Evolutionary conservation across 2,113 vertebrate species (phyloP), one percentile per base, ranked within the genome.

Genomic region (Empidonax traillii): DNA sequence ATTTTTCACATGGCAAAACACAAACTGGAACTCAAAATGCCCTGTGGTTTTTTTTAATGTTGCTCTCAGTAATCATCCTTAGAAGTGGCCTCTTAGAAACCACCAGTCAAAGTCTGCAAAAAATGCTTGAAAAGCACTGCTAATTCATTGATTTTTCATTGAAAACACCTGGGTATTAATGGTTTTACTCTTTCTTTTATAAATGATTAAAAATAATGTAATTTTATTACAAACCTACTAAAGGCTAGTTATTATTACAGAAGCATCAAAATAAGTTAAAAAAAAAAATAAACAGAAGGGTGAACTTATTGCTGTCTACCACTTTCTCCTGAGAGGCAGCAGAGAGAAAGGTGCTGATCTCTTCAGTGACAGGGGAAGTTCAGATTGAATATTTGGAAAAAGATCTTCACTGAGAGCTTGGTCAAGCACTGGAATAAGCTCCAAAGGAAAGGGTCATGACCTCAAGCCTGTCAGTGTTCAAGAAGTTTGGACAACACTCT

Each of bases 151-250:
- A 69, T 23, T 76, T 58, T 84, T 68, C 1, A 2, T 63, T 89
- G 44, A 49, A 87, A 87, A 12, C 0, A 22, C 21, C 6, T n/a
- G 11, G 44, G 24, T 35, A 53, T 11, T 91, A 5, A 12, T 41
- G 6, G 0, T 30, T 88, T 84, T 58, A 27, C 31, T 47, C 4
- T 73, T 56, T 11, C 7, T 37, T 46, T 83, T 59, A 8, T 28
- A n/a, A 1, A 1, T 16, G 8, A 59, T 39, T 59, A 5, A 30
- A 39, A 18, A 31, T 16, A 3, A 5, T 10, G 47, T 18, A 2
- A 3, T 12, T 22, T 43, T 51, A 51, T 82, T 49, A 4, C 4
- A 53, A 46, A 20, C 25, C 15, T 78, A 17, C 6, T 39, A 31
- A 63, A 39, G 23, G 9, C 12, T 49, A 17, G 8, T 49, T 84